phyloP scores from a whole-genome alignment of 2,113 vertebrate species.

The Hydrolagus affinis region DNA sequence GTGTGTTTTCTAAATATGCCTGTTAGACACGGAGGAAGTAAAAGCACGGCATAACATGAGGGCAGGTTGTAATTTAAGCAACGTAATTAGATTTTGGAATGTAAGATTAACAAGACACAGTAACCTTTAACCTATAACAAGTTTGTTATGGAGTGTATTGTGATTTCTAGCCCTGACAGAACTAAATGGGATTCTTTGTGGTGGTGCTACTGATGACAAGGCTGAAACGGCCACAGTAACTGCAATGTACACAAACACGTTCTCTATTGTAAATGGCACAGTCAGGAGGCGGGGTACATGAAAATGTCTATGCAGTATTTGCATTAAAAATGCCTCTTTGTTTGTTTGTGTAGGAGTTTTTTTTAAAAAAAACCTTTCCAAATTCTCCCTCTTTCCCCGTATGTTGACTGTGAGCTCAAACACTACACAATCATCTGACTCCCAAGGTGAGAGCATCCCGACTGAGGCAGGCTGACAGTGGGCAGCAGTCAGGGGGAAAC shows the following conservation, averaged over 20 bases:
- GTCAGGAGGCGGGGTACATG: neutral
- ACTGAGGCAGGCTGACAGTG: too few species aligned
- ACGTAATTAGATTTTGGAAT: conserved; percentile 17
- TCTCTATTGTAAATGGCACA: neutral
- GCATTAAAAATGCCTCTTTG: too few species aligned
- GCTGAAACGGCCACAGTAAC: neutral
- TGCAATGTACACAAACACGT: neutral
- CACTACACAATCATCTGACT: too few species aligned
- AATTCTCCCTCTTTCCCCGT: too few species aligned
- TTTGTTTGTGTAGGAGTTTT: neutral
- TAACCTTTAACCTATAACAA: neutral
- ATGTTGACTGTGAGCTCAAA: too few species aligned
- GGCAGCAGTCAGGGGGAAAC: too few species aligned
- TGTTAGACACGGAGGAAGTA: conserved; percentile 1
- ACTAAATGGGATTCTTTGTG: neutral
- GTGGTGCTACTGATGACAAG: neutral
- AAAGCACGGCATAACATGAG: neutral
- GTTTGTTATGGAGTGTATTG: conserved; percentile 22
- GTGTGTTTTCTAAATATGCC: conserved; percentile 22
- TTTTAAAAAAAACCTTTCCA: too few species aligned
- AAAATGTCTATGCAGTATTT: too few species aligned
- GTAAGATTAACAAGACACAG: neutral
- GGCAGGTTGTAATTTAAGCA: conserved; percentile 4
- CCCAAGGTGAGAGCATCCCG: too few species aligned
- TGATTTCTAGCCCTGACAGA: neutral